Evolutionary conservation across 1,140 invertebrate genomes (phyloP).

Genomic region (Zaprionus taronus): DNA sequence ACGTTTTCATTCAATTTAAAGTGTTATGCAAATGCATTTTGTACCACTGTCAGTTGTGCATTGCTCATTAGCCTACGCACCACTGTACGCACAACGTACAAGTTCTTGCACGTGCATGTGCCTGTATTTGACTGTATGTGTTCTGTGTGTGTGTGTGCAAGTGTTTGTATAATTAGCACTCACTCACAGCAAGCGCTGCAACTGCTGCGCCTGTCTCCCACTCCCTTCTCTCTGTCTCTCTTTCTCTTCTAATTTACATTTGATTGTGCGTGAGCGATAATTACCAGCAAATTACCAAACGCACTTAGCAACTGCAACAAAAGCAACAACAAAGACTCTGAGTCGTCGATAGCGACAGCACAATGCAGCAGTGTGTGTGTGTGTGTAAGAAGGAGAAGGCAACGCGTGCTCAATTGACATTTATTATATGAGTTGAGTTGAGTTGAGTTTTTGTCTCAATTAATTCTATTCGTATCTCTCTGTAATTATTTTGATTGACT

Average conservation of each 20-base stretch:
- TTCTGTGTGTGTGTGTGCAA: constrained; percentile 14
- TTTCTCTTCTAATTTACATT: constrained; percentile 65
- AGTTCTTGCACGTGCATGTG: constrained; percentile 16
- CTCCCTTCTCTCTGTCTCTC: constrained; percentile 1
- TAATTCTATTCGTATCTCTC: constrained; percentile 39
- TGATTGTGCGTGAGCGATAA: constrained; percentile 80
- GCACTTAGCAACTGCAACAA: constrained; percentile 61
- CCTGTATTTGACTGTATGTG: not conserved
- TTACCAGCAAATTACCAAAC: constrained; percentile 79
- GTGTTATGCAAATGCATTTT: constrained; percentile 27
- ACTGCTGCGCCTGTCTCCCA: not conserved
- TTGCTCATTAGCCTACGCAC: constrained; percentile 41
- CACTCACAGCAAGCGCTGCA: constrained; percentile 17
- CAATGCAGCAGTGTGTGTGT: not conserved
- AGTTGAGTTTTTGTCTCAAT: constrained; percentile 36
- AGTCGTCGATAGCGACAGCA: constrained; percentile 17
- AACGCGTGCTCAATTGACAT: constrained; percentile 69
- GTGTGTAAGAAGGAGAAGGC: constrained; percentile 2
- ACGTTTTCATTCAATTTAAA: too few species aligned
- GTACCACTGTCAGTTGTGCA: constrained; percentile 24
- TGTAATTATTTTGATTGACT: constrained; percentile 62
- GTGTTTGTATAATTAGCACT: constrained; percentile 51
- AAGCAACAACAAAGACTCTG: constrained; percentile 40
- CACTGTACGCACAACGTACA: constrained; percentile 43
- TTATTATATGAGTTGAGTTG: constrained; percentile 54